These are phyloP conservation scores for Drosophila elegans DNA, from an alignment of 1,140 invertebrate genomes.

Conservation along the genomic window DNA sequence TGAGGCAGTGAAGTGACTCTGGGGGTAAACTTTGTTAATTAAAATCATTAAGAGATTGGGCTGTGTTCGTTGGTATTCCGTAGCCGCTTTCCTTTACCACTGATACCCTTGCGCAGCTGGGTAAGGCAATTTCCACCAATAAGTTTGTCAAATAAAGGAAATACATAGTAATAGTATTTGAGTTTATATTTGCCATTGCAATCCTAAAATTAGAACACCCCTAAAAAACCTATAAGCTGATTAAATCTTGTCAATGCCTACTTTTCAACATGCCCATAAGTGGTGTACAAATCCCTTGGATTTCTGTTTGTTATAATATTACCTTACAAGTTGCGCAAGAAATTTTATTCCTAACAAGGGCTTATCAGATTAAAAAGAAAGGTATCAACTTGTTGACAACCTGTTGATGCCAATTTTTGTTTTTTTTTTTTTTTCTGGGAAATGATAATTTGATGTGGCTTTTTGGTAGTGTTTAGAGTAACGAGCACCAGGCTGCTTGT, in stretches of 20 bases:
- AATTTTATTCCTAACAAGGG: not conserved
- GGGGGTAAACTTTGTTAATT: constrained; percentile 66
- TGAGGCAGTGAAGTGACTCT: constrained; percentile 12
- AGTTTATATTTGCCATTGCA: too few relatives aligned
- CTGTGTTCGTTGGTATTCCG: constrained; percentile 13
- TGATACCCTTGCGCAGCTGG: too few relatives aligned
- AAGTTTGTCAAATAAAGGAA: too few relatives aligned
- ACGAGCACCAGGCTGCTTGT: constrained; percentile 5
- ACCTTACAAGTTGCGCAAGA: not conserved
- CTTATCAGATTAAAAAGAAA: not conserved
- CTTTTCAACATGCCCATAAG: not conserved
- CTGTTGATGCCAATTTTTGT: not conserved
- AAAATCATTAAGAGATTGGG: constrained; percentile 43
- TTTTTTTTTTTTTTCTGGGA: not conserved
- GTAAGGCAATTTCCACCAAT: not conserved
- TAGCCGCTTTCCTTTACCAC: not conserved
- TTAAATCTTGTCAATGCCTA: not conserved
- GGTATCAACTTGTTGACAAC: constrained; percentile 3
- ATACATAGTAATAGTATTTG: too few relatives aligned
- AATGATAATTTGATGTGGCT: not conserved
- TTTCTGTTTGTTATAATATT: not conserved
- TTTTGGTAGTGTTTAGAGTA: constrained; percentile 15
- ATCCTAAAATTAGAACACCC: too few relatives aligned
- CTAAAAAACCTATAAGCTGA: too few relatives aligned
- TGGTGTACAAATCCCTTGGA: not conserved